Evolutionary conservation across 2,888 invertebrate species (phyloP).

Genomic region (Bhutanitis thaidina): DNA sequence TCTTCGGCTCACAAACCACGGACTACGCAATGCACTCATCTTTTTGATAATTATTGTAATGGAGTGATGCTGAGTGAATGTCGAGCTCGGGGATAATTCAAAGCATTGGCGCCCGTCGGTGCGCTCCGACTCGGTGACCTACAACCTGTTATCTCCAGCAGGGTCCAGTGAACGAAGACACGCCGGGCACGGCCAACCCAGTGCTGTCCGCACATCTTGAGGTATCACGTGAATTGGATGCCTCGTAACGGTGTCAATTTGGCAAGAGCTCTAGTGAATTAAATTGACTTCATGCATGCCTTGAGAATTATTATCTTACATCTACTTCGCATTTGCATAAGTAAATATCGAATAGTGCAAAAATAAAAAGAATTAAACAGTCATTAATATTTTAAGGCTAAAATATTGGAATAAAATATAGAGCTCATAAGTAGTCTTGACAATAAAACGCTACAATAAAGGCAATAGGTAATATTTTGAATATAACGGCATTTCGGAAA

Average conservation of each 20-base stretch:
- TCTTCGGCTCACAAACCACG: neutral
- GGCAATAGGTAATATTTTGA: no score
- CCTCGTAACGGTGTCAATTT: neutral
- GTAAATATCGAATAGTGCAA: no score
- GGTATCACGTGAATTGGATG: neutral
- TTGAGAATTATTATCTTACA: neutral
- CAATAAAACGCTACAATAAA: no score
- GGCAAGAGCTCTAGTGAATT: neutral
- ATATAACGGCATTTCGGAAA: no score
- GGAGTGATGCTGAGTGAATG: slow-evolving; percentile 9
- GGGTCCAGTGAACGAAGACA: neutral
- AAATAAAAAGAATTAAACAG: no score
- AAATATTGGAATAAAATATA: no score
- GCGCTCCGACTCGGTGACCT: slow-evolving; percentile 2
- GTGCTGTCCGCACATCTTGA: no score
- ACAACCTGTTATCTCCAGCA: neutral
- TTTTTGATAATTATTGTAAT: slow-evolving; percentile 5
- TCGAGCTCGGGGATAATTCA: slow-evolving; percentile 6
- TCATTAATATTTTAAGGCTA: no score
- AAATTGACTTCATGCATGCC: neutral
- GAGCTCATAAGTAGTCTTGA: no score
- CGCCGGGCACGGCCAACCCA: neutral
- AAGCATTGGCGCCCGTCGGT: slow-evolving; percentile 9
- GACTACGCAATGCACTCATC: slow-evolving; percentile 2
- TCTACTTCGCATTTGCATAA: no score